Evolutionary conservation across 2,888 invertebrate species (phyloP).

Genomic region (Apamea crenata): DNA sequence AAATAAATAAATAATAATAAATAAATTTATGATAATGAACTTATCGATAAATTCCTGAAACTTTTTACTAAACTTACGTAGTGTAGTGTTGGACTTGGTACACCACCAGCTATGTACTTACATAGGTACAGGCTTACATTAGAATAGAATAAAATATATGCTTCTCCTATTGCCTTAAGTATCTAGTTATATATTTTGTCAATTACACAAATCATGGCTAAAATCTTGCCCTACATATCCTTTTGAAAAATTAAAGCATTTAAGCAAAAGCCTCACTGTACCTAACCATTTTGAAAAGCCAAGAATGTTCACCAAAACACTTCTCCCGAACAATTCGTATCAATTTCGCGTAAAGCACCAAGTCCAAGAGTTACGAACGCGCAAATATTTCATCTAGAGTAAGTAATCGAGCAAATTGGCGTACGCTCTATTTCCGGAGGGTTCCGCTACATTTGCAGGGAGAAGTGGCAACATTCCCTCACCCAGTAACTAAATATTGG

Average conservation of each 20-base stretch:
- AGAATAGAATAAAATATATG: too few relatives aligned
- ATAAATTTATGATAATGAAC: too few relatives aligned
- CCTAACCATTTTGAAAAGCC: background rate
- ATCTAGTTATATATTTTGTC: background rate
- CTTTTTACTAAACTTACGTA: background rate
- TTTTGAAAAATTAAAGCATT: background rate
- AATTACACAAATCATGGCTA: too few relatives aligned
- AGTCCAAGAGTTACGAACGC: slow-evolving; percentile 54
- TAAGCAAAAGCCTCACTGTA: background rate
- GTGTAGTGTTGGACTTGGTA: background rate
- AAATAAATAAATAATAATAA: too few relatives aligned
- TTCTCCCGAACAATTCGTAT: slow-evolving; percentile 38
- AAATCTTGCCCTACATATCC: too few relatives aligned
- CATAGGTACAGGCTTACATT: background rate
- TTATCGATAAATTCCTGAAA: background rate
- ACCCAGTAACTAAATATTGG: slow-evolving; percentile 80
- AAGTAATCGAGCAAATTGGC: slow-evolving; percentile 73
- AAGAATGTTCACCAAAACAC: slow-evolving; percentile 12
- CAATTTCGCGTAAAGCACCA: slow-evolving; percentile 52
- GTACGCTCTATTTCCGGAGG: slow-evolving; percentile 67
- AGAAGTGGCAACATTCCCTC: slow-evolving; percentile 66
- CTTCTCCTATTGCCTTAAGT: background rate
- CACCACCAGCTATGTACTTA: background rate
- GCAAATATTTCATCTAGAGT: slow-evolving; percentile 74
- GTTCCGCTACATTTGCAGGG: slow-evolving; percentile 76